Conservation (phyloP, 1,140 invertebrate genomes). For the Alviniconcha marisindica region DNA sequence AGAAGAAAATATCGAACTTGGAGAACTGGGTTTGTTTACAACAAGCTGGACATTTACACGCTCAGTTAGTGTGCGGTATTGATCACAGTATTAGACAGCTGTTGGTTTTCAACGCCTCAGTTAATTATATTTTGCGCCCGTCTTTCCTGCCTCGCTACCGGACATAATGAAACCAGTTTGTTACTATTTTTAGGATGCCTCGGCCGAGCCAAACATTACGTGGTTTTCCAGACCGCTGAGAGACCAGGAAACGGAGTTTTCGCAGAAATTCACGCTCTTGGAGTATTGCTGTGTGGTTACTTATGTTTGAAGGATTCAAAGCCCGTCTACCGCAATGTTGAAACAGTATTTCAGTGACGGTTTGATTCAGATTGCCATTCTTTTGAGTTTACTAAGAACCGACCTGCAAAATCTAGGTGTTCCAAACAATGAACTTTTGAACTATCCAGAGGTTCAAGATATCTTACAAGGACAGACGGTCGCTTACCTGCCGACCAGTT, state of each 20-base stretch:
- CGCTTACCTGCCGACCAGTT: conserved; percentile 75
- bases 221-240: neutral
- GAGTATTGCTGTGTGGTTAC: too few species aligned
- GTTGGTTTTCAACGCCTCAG: too few species aligned
- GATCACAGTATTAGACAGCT: too few species aligned
- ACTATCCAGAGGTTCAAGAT: conserved; percentile 74
- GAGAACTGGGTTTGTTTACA: neutral
- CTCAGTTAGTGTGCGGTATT: too few species aligned
- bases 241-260: conserved; percentile 28
- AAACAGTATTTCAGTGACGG: conserved; percentile 80
- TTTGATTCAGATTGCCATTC: conserved; percentile 85
- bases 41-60: too few species aligned
- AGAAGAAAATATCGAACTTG: conserved; percentile 29
- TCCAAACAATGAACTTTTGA: conserved; percentile 77
- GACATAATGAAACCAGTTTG: conserved; percentile 19
- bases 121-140: too few species aligned
- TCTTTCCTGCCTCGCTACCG: conserved; percentile 20
- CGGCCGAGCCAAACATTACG: neutral
- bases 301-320: too few species aligned
- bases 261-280: too few species aligned
- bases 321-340: conserved; percentile 60
- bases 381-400: conserved; percentile 86
- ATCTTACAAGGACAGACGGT: conserved; percentile 72
- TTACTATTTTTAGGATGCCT: conserved; percentile 32
- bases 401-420: conserved; percentile 83